Conservation (phyloP, 2,113 vertebrate species). For the Pituophis catenifer region DNA sequence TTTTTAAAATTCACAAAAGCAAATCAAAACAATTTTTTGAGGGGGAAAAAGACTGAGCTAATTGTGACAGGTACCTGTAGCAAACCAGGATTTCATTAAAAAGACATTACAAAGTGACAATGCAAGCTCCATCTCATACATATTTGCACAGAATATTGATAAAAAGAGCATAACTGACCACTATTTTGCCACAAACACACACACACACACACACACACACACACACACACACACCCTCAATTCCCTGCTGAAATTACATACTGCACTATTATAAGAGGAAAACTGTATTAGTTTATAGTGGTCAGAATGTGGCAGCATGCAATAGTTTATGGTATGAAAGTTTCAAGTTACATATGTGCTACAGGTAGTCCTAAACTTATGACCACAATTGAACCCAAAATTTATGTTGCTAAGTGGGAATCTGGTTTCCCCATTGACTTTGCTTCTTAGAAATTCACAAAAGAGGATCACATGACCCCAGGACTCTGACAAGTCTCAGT, state of each 20-base stretch:
- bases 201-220: too few species aligned
- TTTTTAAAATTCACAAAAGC: not conserved
- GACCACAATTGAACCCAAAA: not conserved
- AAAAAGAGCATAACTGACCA: not conserved
- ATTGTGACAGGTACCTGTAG: not conserved
- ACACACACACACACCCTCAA: not conserved
- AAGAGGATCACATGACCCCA: not conserved
- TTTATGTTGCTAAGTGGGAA: not conserved
- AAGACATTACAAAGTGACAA: not conserved
- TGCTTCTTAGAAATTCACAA: not conserved
- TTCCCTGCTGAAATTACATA: not conserved
- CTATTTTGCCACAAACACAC: not conserved
- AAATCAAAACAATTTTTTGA: not conserved
- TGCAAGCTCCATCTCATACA: not conserved
- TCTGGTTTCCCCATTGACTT: not conserved
- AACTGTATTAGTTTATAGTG: not conserved
- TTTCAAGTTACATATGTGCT: not conserved
- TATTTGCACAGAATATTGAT: not conserved
- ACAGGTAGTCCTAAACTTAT: not conserved
- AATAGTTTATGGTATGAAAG: not conserved
- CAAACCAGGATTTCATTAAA: not conserved
- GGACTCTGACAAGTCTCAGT: not conserved
- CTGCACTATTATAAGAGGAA: not conserved
- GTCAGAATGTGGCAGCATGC: not conserved
- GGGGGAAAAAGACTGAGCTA: not conserved